Percentiles rank a stretch among this genome's conserved stretches.
These are phyloP conservation scores for Onychostruthus taczanowskii DNA, from an alignment of 2,113 vertebrate genomes.

Conservation along the genomic window DNA sequence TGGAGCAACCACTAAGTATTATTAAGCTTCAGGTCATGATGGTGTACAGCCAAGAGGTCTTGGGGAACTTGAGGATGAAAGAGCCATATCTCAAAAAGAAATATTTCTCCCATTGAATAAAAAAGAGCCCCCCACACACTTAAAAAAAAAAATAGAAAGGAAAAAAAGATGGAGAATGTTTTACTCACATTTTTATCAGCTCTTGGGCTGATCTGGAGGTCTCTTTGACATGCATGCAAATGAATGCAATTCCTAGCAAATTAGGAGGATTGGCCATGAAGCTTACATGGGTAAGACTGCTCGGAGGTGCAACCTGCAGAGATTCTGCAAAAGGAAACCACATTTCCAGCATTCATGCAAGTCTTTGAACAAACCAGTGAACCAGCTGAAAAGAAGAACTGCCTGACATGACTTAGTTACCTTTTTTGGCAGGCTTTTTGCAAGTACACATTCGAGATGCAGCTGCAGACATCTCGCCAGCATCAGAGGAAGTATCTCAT, in stretches of 20 bases:
- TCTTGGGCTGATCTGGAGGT: neutral
- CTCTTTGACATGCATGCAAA: neutral
- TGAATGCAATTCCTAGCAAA: neutral
- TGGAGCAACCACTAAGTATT: neutral
- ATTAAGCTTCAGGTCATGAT: neutral
- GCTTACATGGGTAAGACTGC: neutral
- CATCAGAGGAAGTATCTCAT: neutral
- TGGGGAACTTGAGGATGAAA: neutral
- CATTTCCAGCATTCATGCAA: neutral
- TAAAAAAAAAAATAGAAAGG: too few species aligned
- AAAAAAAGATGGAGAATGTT: neutral
- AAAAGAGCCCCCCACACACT: neutral
- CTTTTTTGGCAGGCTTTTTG: neutral
- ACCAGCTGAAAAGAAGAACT: neutral
- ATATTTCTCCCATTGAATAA: neutral
- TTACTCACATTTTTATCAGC: neutral
- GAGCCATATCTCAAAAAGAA: neutral
- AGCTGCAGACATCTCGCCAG: neutral
- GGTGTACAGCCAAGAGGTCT: neutral
- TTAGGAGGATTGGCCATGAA: neutral
- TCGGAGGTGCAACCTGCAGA: neutral
- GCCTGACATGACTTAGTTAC: neutral
- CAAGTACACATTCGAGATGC: accelerated
- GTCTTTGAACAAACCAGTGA: neutral
- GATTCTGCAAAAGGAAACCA: neutral